Conservation (phyloP, 2,888 invertebrate genomes). For the Blomia tropicalis region DNA sequence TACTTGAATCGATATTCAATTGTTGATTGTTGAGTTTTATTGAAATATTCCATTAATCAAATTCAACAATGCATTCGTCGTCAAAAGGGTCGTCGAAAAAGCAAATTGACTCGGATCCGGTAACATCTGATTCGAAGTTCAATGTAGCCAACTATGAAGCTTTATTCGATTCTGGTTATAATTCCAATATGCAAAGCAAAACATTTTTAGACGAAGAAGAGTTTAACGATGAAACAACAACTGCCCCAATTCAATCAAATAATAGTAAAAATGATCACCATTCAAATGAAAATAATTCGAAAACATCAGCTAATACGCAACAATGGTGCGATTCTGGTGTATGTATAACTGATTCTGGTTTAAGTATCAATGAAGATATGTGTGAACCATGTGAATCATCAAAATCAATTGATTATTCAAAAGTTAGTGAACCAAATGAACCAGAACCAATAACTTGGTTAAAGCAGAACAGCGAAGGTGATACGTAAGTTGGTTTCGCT, state of each 20-base stretch:
- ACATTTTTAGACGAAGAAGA: conserved; percentile 14
- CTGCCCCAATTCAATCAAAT: background rate
- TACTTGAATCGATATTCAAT: too few species aligned
- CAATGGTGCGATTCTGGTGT: conserved; percentile 22
- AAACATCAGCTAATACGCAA: background rate
- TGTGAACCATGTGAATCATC: background rate
- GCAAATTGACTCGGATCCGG: too few species aligned
- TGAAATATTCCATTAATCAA: too few species aligned
- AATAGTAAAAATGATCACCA: background rate
- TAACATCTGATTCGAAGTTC: too few species aligned
- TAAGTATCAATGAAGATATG: conserved; percentile 12
- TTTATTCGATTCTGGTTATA: conserved; percentile 21
- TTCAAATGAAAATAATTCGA: background rate
- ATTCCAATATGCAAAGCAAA: conserved; percentile 20
- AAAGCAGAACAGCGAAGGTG: conserved; percentile 41
- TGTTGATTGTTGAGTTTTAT: too few species aligned
- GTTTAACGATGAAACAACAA: background rate
- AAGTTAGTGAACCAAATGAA: background rate
- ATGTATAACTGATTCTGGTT: conserved; percentile 20
- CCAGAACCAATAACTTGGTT: background rate
- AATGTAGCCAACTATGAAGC: conserved; percentile 10
- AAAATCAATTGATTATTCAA: background rate
- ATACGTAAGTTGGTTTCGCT: conserved; percentile 56
- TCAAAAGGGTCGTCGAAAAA: too few species aligned
- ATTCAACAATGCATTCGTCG: too few species aligned